Evolutionary conservation across 1,140 invertebrate genomes (phyloP).

Genomic region (Anastrepha ludens): DNA sequence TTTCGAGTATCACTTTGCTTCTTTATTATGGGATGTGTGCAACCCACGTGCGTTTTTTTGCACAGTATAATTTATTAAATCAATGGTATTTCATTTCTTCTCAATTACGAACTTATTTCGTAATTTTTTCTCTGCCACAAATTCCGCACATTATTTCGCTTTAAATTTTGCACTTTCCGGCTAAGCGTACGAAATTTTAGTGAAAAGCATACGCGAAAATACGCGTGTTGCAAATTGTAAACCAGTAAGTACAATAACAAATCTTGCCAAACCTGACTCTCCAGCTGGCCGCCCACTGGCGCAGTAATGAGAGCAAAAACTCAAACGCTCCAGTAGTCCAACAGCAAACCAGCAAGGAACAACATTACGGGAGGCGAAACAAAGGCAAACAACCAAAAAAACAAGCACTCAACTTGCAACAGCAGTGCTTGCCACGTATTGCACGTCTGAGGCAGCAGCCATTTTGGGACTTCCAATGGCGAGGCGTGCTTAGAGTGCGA

Average conservation of each 20-base stretch:
- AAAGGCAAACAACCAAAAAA: neutral
- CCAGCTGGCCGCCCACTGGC: neutral
- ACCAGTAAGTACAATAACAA: neutral
- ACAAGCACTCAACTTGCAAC: neutral
- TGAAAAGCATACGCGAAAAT: constrained; percentile 2
- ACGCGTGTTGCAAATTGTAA: neutral
- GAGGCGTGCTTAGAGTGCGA: constrained; percentile 40
- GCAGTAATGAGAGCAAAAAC: neutral
- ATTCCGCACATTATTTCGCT: neutral
- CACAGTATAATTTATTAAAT: no score
- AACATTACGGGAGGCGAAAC: neutral
- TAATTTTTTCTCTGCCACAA: neutral
- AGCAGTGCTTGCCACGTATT: neutral
- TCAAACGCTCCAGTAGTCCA: neutral
- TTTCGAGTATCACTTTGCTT: no score
- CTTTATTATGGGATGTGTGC: no score
- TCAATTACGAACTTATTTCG: neutral
- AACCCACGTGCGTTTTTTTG: no score
- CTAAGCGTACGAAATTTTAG: neutral
- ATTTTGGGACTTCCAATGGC: constrained; percentile 63
- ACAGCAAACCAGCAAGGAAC: neutral
- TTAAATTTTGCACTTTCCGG: no score
- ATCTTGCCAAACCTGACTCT: constrained; percentile 15
- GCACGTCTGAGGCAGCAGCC: constrained; percentile 57
- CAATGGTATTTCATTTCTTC: no score